Evolutionary conservation across 1,140 invertebrate genomes (phyloP), one percentile per base, ranked within the genome.

Genomic region (Fopius arisanus): DNA sequence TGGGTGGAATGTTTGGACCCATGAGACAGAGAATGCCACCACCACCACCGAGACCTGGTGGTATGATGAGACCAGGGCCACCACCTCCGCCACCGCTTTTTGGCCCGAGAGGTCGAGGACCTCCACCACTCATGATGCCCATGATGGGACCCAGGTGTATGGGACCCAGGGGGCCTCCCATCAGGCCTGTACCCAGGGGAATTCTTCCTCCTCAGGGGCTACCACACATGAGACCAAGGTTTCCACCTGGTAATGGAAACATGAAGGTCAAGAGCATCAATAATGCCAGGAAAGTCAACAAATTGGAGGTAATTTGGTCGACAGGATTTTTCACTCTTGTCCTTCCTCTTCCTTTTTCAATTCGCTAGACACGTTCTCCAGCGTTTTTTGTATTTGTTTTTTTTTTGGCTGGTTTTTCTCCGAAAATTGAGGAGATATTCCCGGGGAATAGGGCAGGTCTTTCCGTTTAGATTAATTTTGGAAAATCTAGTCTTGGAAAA

Each of bases 171-270:
- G 82, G 79, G 26, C 81, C 80, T 0, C 72, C 76, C 0, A 80
- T 85, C 68, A 77, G 81, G 67, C 81, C 81, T 0, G 82, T 80
- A 66, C 70, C 77, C 0, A 78, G 82, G 26, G 79, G 79, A 3
- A 75, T 81, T 33, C 26, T 77, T 51, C 73, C 73, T 0, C 73
- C 76, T 29, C 76, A 68, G 26, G 76, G 73, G 4, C 10, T 82
- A n/a, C 79, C 81, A 26, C 80, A 79, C 31, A 84, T 84, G 80
- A 80, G 84, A 48, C 80, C 80, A 5, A 78, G 82, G 59, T 83
- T 79, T 65, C 71, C 78, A 2, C 68, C 70, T 12, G 78, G 79
- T 16, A 81, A 85, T 19, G 77, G 70, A 0, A 80, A 73, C 41
- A 29, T 73, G 41, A 84, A 84, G 62, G 62, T 54, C 14, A 87